Base-by-base conservation (phyloP, 2,888 invertebrate genomes). In the Eremobia ochroleuca region DNA sequence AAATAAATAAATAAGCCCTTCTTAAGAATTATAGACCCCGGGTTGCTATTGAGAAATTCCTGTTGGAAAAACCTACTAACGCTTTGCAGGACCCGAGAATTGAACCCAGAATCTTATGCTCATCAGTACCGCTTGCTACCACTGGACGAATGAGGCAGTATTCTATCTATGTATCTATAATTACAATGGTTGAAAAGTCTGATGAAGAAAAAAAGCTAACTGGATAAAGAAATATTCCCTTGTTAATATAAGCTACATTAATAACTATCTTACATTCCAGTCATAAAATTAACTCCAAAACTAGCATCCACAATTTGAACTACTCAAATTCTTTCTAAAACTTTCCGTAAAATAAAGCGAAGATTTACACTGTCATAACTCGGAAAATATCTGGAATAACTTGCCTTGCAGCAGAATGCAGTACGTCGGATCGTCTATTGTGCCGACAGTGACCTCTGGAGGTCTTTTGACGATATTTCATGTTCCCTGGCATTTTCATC, bases 401-500 rank as follows among this genome's bases (percentile, higher is more conserved):
- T 72, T 77, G 74, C 78, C 79, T 77, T 82, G 82, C 82, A 80
- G 68, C 75, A 80, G 80, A 87, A 87, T 87, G 82, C 82, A 86
- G 77, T 85, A 31, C 49, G 82, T 66, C 55, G 58, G 74, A 69
- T 61, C 79, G 71, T 72, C 75, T 64, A 87, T 86, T 86, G 85
- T 87, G 77, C 64, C 73, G 40, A 21, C 82, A 76, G 61, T 86
- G 88, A 87, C 88, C 88, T 86, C 85, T 15, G 43, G 76, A 82
- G 77, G 86, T 86, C 82, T 61, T 79, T 62, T 58, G 55, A 74
- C 87, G 69, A 87, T 87, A 87, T 85, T 86, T 86, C 85, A 87
- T 82, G 74, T 74, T 70, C 59, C 70, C 62, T 80, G 88, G 82
- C 87, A 87, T 87, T 87, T 87, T 87, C 87, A 87, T 82, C 86